phyloP scores from a whole-genome alignment of 2,888 invertebrate species.

The Harmothoe impar region DNA sequence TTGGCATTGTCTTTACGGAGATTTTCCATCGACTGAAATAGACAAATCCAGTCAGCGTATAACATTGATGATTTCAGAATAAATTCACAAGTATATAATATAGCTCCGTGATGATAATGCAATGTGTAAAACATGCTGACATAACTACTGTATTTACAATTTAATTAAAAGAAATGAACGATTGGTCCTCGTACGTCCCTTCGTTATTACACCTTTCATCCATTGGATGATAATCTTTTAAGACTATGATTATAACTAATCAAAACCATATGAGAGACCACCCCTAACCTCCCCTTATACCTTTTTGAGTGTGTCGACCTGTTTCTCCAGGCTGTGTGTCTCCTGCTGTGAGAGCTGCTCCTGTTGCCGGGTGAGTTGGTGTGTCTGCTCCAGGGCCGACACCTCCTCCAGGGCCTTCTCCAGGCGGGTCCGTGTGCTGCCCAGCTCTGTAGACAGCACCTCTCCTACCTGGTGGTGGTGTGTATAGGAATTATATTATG shows the following conservation, averaged over 20 bases:
- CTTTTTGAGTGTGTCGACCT: constrained; percentile 76
- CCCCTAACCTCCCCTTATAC: no score
- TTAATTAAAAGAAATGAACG: no score
- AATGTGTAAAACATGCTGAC: no score
- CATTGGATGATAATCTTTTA: no score
- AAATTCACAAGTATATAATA: not conserved
- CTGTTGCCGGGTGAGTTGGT: constrained; percentile 77
- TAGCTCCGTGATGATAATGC: no score
- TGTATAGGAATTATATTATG: not conserved
- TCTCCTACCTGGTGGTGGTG: constrained; percentile 75
- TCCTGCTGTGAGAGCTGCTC: constrained; percentile 78
- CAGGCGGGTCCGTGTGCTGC: constrained; percentile 76
- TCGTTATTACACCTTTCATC: no score
- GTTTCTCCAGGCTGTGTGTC: constrained; percentile 75
- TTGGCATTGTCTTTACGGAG: constrained; percentile 62
- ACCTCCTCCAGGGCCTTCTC: constrained; percentile 79
- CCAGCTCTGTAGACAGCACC: constrained; percentile 77
- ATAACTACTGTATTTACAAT: no score
- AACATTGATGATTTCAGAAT: not conserved
- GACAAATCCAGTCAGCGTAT: not conserved
- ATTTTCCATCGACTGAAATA: constrained; percentile 65
- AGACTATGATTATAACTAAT: no score
- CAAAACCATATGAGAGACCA: no score
- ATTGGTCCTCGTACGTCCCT: no score
- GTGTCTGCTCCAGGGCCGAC: constrained; percentile 76